Conservation (phyloP, 2,797 vertebrate genomes). For the Adrianichthys oophorus region DNA sequence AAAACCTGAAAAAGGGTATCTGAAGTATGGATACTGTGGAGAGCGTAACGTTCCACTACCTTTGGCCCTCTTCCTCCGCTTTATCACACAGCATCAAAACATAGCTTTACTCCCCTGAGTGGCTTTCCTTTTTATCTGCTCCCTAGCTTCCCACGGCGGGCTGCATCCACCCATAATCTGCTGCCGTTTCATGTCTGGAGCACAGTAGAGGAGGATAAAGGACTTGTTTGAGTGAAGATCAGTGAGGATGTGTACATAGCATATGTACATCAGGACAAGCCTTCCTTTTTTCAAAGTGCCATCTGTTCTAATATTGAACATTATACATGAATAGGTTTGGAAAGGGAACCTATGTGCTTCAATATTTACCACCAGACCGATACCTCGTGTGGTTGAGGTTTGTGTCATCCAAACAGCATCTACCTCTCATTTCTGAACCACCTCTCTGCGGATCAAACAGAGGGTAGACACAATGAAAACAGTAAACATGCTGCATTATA, state of each 20-base stretch:
- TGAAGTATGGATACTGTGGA: slow-evolving; percentile 18
- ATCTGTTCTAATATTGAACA: slow-evolving; percentile 48
- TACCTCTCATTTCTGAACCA: slow-evolving; percentile 43
- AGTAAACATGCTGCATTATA: slow-evolving; percentile 72
- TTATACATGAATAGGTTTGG: slow-evolving; percentile 19
- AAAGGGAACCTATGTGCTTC: slow-evolving; percentile 7
- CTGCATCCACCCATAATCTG: slow-evolving; percentile 74
- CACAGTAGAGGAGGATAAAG: slow-evolving; percentile 67
- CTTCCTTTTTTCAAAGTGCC: slow-evolving; percentile 54
- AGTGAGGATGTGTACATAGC: slow-evolving; percentile 71
- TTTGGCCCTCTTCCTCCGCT: slow-evolving; percentile 53
- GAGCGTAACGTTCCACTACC: slow-evolving; percentile 53
- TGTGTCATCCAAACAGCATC: slow-evolving; percentile 25
- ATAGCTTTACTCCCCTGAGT: slow-evolving; percentile 65
- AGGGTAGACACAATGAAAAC: slow-evolving; percentile 37
- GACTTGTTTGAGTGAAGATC: slow-evolving; percentile 75
- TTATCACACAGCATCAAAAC: slow-evolving; percentile 76
- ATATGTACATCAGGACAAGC: slow-evolving; percentile 53
- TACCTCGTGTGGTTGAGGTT: background rate
- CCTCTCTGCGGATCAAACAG: slow-evolving; percentile 45
- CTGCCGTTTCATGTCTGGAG: slow-evolving; percentile 72
- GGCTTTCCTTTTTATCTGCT: slow-evolving; percentile 70
- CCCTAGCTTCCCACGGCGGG: slow-evolving; percentile 70
- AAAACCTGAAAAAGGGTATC: slow-evolving; percentile 26
- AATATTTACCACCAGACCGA: slow-evolving; percentile 18